Conservation (phyloP, 2,888 invertebrate species). For the Gryllus longicercus region DNA sequence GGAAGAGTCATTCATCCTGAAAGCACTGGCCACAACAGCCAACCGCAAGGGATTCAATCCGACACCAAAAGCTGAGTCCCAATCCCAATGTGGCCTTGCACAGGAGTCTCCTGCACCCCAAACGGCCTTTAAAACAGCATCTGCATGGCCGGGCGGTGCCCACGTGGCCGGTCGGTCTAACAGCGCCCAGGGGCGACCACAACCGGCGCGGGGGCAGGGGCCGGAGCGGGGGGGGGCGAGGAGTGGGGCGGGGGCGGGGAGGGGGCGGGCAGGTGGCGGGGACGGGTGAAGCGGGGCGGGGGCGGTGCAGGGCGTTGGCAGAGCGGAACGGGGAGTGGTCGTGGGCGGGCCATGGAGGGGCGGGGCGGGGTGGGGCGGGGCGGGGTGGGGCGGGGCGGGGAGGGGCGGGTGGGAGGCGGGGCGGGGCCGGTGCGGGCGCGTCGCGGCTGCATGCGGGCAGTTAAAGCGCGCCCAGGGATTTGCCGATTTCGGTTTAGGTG, state of each 20-base stretch:
- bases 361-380: background rate
- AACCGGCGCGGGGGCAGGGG: background rate
- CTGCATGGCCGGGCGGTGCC: no score
- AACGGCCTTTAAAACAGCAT: no score
- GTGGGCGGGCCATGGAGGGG: background rate
- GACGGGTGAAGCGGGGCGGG: background rate
- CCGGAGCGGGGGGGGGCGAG: background rate
- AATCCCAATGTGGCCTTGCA: no score
- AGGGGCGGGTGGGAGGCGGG: background rate
- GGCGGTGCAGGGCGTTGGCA: background rate
- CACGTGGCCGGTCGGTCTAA: background rate
- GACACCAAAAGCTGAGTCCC: no score
- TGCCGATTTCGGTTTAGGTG: slow-evolving; percentile 17
- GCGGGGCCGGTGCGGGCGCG: background rate
- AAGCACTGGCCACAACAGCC: no score
- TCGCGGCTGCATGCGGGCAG: background rate
- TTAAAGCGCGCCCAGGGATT: slow-evolving; percentile 2
- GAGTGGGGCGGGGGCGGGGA: background rate
- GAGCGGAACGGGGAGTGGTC: no score
- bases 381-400: background rate
- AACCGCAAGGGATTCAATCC: no score
- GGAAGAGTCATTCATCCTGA: no score
- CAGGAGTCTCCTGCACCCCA: no score
- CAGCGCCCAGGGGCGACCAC: background rate
- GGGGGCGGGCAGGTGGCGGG: background rate